Evolutionary conservation across 2,888 invertebrate species (phyloP), one percentile per base, ranked within the genome.

Genomic region (Fragum fragum): DNA sequence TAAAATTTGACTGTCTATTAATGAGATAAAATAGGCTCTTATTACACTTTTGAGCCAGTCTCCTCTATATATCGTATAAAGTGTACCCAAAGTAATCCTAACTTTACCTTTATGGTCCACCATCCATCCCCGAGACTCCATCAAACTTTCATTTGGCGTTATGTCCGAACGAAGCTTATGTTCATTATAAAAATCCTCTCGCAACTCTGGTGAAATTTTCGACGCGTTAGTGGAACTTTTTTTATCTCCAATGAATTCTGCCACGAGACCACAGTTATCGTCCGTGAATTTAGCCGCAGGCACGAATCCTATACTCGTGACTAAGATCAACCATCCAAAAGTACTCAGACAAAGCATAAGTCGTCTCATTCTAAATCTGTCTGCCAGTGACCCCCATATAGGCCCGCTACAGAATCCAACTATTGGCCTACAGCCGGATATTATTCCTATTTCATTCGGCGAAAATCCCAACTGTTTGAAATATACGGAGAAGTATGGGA

Each of bases 81-180:
- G n/a, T n/a, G n/a, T n/a, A n/a, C n/a, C n/a, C n/a, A n/a, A n/a
- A n/a, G n/a, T n/a, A n/a, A n/a, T n/a, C n/a, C 32, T 36, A 9
- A 36, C 32, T 36, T 6, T 36, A 36, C 32, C 85, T 5, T 29
- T 21, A 14, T 55, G 16, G 26, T 81, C 77, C 47, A 82, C 87
- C 84, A 88, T 85, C 88, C 88, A 88, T n/a, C 84, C 88, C 47
- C 87, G 80, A 28, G 83, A 85, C 66, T 88, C 86, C 70, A 85
- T 69, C 3, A 88, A 75, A 36, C 79, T 85, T n/a, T 85, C 74
- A n/a, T 79, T 55, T 11, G 85, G 59, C 3, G 76, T 61, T 1
- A 69, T 57, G 26, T 76, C 84, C 0, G 76, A 53, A 32, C 76
- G 28, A 5, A 74, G 26, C 14, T 47, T 68, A 36, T 85, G 84